Conservation (phyloP, 2,888 invertebrate genomes). For the Morinoia aosen region DNA sequence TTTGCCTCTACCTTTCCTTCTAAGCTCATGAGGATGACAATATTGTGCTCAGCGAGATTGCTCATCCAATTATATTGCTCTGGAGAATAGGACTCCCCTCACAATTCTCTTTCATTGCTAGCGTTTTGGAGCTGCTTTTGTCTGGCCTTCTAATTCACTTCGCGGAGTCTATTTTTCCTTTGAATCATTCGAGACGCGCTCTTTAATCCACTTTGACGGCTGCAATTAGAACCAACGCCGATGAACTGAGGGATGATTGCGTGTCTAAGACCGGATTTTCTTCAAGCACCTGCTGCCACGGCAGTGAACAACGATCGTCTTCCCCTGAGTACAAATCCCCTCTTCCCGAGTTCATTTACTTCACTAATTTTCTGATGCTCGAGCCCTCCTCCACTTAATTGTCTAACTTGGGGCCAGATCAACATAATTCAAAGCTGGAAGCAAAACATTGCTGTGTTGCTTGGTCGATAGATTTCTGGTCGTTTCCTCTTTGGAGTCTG, state of each 20-base stretch:
- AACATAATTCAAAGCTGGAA: not conserved
- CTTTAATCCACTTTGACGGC: not conserved
- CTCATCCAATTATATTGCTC: conserved; percentile 32
- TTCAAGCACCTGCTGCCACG: not conserved
- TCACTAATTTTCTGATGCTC: not conserved
- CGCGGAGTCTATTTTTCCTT: not conserved
- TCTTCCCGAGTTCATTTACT: too few species aligned
- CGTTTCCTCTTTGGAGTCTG: not conserved
- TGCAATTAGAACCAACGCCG: not conserved
- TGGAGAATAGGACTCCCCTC: not conserved
- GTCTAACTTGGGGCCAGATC: not conserved
- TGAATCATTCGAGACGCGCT: not conserved
- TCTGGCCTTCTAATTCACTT: not conserved
- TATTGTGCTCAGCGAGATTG: not conserved
- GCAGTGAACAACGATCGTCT: not conserved
- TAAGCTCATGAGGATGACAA: not conserved
- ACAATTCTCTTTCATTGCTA: not conserved
- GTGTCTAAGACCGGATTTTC: not conserved
- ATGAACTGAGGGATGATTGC: not conserved
- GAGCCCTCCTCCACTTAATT: not conserved
- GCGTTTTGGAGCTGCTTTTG: not conserved
- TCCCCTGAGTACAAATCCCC: not conserved
- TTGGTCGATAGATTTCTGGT: too few species aligned
- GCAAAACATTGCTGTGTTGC: too few species aligned
- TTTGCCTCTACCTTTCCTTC: not conserved